Evolutionary conservation across 2,113 vertebrate genomes (phyloP), one percentile per base, ranked within the genome.

Genomic region (Monarcha castaneiventris): DNA sequence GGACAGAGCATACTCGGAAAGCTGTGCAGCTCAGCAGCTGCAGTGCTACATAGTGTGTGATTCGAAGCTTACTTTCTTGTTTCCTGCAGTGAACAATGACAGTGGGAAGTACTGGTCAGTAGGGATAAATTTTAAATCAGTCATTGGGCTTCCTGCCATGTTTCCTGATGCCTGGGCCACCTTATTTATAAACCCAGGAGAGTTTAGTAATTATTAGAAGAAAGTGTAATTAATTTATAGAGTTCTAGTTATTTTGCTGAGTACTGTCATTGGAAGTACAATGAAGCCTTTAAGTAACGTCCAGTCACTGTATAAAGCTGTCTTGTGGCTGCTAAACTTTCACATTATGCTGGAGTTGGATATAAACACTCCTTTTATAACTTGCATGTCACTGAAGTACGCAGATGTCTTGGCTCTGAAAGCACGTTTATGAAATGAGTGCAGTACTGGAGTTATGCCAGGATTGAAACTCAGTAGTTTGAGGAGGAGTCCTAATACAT

Each of bases 351-450:
- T 93, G 89, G 76, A 93, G 91, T 43, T 89, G 97, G 96, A 97
- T 94, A 95, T 98, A 97, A 98, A 97, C 96, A 97, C 93, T 96
- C 91, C 90, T 97, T 97, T 97, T 95, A 94, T 97, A 97, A 96
- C 93, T 92, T 77, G 84, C 93, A 72, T 97, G 94, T 97, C 94
- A 83, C 95, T 90, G 91, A 89, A 94, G 92, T 80, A 73, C 59
- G 30, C 97, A 97, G 98, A 97, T 97, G 97, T 95, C 97, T 97
- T 97, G 96, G 95, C 97, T 97, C 96, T 61, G 73, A 83, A 90
- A 97, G 94, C 87, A 80, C 55, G 6, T 95, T 91, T 96, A 76
- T 95, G 91, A 97, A 97, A 85, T 13, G 88, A 97, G 92, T 66
- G 79, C 95, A 78, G 93, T 19, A 26, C 96, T 97, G 97, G 93